phyloP scores from a whole-genome alignment of 2,888 invertebrate species.

The Eudasyphora cyanicolor region DNA sequence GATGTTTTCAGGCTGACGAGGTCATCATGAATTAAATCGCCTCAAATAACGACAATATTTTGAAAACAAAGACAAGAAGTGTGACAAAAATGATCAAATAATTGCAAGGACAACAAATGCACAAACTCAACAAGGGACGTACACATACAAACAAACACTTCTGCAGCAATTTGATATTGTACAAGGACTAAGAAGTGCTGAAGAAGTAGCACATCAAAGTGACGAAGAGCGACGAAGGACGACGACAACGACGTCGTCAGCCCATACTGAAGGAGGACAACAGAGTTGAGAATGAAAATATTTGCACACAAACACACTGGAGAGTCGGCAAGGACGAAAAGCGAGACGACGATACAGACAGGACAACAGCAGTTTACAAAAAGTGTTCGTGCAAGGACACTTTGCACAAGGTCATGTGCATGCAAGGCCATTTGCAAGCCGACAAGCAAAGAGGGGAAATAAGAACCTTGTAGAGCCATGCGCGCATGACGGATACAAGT shows the following conservation, averaged over 20 bases:
- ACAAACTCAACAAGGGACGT: not conserved
- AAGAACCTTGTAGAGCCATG: slow-evolving; percentile 8
- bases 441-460: slow-evolving; percentile 43
- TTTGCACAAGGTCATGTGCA: not conserved
- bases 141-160: slow-evolving; percentile 34
- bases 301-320: slow-evolving; percentile 72
- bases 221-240: slow-evolving; percentile 67
- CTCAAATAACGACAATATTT: slow-evolving; percentile 29
- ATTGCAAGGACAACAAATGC: slow-evolving; percentile 1
- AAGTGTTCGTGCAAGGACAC: slow-evolving; percentile 67
- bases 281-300: slow-evolving; percentile 72
- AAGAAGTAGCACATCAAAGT: slow-evolving; percentile 68
- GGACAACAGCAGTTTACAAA: not conserved
- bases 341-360: slow-evolving; percentile 31
- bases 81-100: slow-evolving; percentile 55
- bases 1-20: slow-evolving; percentile 60
- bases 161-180: slow-evolving; percentile 71
- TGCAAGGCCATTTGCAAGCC: not conserved
- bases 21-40: slow-evolving; percentile 69
- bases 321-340: slow-evolving; percentile 68
- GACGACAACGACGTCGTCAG: slow-evolving; percentile 53
- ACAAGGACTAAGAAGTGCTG: slow-evolving; percentile 45
- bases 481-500: not conserved
- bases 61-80: slow-evolving; percentile 54
- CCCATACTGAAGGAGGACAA: slow-evolving; percentile 68